Evolutionary conservation across 2,797 vertebrate species (phyloP).

Genomic region (Netta rufina): DNA sequence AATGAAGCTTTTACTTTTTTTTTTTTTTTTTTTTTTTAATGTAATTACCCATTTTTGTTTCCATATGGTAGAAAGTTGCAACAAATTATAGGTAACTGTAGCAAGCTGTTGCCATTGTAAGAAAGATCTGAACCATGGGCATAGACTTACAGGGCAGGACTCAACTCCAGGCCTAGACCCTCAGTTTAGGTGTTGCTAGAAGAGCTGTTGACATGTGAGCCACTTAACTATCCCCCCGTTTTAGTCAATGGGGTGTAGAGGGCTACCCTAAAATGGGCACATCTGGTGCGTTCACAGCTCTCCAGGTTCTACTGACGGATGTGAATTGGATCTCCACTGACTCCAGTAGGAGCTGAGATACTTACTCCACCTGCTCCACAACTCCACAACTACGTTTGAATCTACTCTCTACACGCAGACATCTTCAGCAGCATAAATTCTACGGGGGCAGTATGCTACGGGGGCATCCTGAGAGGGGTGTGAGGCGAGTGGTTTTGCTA

Average conservation of each 20-base stretch:
- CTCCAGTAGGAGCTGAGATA: background rate
- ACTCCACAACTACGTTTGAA: background rate
- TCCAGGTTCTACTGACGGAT: background rate
- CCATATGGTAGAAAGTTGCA: background rate
- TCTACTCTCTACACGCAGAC: background rate
- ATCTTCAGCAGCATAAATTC: background rate
- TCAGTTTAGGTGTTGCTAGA: background rate
- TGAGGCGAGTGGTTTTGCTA: background rate
- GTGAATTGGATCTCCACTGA: background rate
- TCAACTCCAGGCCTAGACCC: background rate
- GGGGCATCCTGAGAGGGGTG: background rate
- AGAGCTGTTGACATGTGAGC: accelerated
- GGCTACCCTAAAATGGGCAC: background rate
- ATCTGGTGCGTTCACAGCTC: background rate
- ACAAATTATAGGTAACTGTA: background rate
- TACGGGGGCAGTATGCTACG: too few relatives aligned
- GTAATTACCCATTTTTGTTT: background rate
- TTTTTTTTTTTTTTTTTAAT: background rate
- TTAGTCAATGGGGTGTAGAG: background rate
- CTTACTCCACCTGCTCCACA: background rate
- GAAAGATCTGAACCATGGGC: background rate
- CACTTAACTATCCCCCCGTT: background rate
- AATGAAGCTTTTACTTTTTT: background rate
- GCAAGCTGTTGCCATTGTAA: background rate
- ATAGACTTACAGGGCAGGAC: background rate